These are phyloP conservation scores for Hypercompe scribonia DNA, from an alignment of 2,888 invertebrate species.

Conservation along the genomic window DNA sequence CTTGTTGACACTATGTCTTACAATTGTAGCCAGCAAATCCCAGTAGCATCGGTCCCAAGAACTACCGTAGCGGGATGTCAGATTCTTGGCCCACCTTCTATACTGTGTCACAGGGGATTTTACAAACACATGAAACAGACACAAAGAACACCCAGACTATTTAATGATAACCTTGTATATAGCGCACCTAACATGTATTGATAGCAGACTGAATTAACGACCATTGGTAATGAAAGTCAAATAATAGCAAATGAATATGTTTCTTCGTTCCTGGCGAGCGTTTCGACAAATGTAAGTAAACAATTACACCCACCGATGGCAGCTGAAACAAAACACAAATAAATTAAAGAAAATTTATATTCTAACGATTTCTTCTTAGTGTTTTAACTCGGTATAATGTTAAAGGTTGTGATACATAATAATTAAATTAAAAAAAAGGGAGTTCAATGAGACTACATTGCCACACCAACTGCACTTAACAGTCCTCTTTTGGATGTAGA, in stretches of 20 bases:
- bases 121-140: no score
- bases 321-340: not conserved
- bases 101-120: no score
- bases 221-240: not conserved
- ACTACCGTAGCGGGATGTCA: no score
- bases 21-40: no score
- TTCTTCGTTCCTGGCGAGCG: not conserved
- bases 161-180: not conserved
- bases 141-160: no score
- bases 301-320: conserved; percentile 2
- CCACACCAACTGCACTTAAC: no score
- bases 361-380: not conserved
- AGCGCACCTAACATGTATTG: not conserved
- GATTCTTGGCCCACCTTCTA: no score
- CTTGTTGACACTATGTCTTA: no score
- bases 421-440: no score
- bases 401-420: not conserved
- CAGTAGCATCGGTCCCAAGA: no score
- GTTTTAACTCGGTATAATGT: not conserved
- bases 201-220: not conserved
- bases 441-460: no score
- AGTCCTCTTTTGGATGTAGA: no score
- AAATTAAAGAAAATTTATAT: not conserved
- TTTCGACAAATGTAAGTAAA: conserved; percentile 5
- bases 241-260: not conserved